phyloP scores from a whole-genome alignment of 2,797 vertebrate species.

The Ispidina picta region DNA sequence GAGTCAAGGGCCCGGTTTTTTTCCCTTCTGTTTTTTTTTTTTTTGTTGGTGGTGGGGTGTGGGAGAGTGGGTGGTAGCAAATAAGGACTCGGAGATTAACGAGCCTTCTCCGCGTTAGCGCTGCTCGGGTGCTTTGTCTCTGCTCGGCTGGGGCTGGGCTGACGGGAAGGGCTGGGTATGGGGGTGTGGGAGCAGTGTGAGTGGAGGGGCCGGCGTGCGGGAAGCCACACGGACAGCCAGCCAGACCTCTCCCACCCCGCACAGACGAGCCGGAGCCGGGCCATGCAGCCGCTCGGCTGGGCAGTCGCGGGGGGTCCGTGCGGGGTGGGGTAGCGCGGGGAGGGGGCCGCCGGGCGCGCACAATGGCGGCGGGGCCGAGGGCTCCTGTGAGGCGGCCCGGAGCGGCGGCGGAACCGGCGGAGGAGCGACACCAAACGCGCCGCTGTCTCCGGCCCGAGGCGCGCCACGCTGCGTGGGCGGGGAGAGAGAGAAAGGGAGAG shows the following conservation, averaged over 20 bases:
- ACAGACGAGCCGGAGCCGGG: neutral
- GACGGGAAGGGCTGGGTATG: neutral
- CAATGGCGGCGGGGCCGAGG: neutral
- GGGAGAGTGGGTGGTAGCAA: neutral
- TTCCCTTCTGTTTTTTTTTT: neutral
- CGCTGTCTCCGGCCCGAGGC: neutral
- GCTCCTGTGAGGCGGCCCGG: neutral
- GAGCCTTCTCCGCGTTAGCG: constrained; percentile 27
- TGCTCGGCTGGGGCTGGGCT: neutral
- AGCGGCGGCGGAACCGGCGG: neutral
- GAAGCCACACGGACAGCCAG: neutral
- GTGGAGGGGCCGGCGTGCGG: neutral
- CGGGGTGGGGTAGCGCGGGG: neutral
- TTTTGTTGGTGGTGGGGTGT: neutral
- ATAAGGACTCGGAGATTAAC: constrained; percentile 22
- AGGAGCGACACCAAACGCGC: neutral
- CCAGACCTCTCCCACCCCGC: neutral
- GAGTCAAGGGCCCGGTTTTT: neutral
- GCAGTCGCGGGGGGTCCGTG: neutral
- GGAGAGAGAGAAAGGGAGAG: constrained; percentile 42
- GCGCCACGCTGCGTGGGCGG: constrained; percentile 62
- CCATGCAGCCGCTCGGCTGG: too few species aligned
- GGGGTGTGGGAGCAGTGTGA: neutral
- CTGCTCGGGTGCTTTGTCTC: constrained; percentile 64
- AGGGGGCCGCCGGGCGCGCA: neutral